Evolutionary conservation across 2,113 vertebrate species (phyloP).

Genomic region (Pardalotus punctatus): DNA sequence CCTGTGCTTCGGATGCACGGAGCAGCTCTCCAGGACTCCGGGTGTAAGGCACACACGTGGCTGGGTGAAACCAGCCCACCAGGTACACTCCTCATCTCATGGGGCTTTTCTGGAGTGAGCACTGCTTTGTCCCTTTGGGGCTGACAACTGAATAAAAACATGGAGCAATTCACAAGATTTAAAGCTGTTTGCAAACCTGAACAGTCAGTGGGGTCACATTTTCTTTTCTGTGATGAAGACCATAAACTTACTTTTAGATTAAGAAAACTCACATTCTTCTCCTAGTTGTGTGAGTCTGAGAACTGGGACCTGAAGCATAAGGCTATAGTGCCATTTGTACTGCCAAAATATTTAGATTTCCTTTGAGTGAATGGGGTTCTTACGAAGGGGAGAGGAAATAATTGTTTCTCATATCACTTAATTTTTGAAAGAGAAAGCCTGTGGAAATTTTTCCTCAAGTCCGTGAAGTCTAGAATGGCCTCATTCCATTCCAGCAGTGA

Average conservation of each 20-base stretch:
- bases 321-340: background rate
- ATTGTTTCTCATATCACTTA: background rate
- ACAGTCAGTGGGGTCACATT: background rate
- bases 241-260: background rate
- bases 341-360: background rate
- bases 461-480: background rate
- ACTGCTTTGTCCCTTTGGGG: background rate
- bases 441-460: background rate
- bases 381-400: background rate
- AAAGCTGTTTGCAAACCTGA: background rate
- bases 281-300: background rate
- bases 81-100: background rate
- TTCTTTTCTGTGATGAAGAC: background rate
- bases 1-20: background rate
- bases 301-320: background rate
- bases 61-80: background rate
- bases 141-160: background rate
- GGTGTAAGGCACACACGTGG: background rate
- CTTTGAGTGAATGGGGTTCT: background rate
- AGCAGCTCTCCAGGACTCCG: background rate
- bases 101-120: background rate
- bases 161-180: background rate
- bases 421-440: background rate
- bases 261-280: background rate
- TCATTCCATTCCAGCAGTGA: background rate